Percentiles rank a stretch among this genome's conserved stretches.
These are phyloP conservation scores for Tachyglossus aculeatus DNA, from an alignment of 2,797 vertebrate species.

Conservation along the genomic window DNA sequence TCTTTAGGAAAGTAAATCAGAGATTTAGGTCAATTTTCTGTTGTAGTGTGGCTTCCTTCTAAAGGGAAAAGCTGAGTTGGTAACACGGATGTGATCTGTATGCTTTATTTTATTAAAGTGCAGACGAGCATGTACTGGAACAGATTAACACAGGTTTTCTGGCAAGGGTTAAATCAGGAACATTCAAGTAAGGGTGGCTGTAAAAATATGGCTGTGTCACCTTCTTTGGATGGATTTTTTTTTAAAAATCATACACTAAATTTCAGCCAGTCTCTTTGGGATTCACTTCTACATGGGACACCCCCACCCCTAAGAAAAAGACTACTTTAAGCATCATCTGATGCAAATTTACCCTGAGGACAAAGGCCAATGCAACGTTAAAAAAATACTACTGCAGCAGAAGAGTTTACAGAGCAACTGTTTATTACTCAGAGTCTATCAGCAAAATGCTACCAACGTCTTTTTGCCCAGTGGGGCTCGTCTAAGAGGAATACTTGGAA, in stretches of 20 bases:
- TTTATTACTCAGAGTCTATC: background rate
- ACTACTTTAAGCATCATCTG: background rate
- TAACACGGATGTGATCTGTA: background rate
- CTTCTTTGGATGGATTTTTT: background rate
- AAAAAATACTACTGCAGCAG: background rate
- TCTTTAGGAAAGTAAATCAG: slow-evolving; percentile 82
- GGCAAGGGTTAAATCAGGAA: background rate
- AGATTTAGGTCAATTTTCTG: slow-evolving; percentile 67
- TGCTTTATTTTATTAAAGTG: too few relatives aligned
- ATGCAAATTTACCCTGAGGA: background rate
- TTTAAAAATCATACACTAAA: background rate
- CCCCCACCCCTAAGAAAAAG: background rate
- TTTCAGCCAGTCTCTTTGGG: background rate
- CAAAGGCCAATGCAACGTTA: background rate
- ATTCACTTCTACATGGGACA: background rate
- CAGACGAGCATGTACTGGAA: too few relatives aligned
- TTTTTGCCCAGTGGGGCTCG: background rate
- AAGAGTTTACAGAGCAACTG: background rate
- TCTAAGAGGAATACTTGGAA: too few relatives aligned
- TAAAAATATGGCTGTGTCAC: background rate
- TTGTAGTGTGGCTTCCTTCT: slow-evolving; percentile 30
- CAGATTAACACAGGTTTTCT: background rate
- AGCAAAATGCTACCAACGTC: background rate
- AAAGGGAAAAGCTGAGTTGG: background rate
- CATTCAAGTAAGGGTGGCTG: background rate